Conservation (phyloP, 2,797 vertebrate species). For the Phaenicophaeus curvirostris region DNA sequence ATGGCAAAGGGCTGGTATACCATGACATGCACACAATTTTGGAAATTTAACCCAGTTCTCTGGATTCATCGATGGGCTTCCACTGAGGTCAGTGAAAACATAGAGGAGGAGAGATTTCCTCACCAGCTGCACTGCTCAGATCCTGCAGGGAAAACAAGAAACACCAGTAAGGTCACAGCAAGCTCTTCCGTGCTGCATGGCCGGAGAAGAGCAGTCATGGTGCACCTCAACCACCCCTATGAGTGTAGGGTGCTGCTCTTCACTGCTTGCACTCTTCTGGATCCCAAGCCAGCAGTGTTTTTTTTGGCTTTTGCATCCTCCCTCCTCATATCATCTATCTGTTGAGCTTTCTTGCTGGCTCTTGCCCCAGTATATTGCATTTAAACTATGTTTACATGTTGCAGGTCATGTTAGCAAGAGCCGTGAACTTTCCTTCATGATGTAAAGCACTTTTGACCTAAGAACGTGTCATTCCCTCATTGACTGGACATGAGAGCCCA, state of each 20-base stretch:
- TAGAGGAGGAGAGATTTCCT: not conserved
- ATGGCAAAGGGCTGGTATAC: accelerated
- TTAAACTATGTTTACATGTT: not conserved
- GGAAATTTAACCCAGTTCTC: not conserved
- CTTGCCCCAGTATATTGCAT: not conserved
- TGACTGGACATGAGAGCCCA: not conserved
- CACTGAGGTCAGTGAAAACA: not conserved
- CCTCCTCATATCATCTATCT: accelerated
- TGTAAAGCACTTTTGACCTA: not conserved
- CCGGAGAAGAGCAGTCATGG: not conserved
- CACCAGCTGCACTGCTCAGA: not conserved
- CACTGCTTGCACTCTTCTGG: accelerated
- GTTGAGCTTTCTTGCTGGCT: not conserved
- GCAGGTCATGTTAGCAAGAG: not conserved
- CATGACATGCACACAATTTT: not conserved
- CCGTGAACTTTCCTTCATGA: not conserved
- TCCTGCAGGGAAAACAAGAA: slow-evolving; percentile 34
- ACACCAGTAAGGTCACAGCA: accelerated
- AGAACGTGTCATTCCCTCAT: not conserved
- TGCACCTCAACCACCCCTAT: accelerated
- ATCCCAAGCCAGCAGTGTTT: not conserved
- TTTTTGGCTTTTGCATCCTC: not conserved
- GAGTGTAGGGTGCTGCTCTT: not conserved
- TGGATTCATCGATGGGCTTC: not conserved
- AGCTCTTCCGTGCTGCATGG: accelerated